Percentiles rank a stretch among this genome's conserved stretches.
Conservation (phyloP, 1,140 invertebrate species). For the Aethina tumida region DNA sequence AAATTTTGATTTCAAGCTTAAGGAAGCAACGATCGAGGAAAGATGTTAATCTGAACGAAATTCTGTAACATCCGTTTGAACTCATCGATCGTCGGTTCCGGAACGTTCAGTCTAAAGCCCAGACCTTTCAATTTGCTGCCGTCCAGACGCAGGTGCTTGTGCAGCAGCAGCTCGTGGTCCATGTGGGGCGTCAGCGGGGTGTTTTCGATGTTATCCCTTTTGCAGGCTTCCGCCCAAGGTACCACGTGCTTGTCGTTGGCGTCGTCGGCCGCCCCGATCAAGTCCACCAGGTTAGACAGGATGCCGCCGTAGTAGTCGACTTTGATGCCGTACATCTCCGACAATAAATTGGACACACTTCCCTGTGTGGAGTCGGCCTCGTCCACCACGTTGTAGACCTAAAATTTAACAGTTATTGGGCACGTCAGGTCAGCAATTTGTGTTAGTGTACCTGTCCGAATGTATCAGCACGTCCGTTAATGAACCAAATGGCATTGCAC, state of each 20-base stretch:
- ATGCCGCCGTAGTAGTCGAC: conserved; percentile 76
- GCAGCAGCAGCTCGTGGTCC: conserved; percentile 66
- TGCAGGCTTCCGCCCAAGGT: conserved; percentile 81
- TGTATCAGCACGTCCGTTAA: conserved; percentile 43
- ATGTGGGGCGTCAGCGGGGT: conserved; percentile 81
- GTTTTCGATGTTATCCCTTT: conserved; percentile 62
- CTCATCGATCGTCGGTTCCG: conserved; percentile 48
- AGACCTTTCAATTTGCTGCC: conserved; percentile 52
- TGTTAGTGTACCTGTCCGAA: conserved; percentile 27
- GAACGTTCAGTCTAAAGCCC: conserved; percentile 46
- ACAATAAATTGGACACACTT: conserved; percentile 62
- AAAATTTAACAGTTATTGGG: conserved; percentile 14
- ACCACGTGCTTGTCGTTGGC: conserved; percentile 86
- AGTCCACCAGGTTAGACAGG: conserved; percentile 65
- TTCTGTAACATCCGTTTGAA: conserved; percentile 59
- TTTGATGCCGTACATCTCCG: conserved; percentile 77
- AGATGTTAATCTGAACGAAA: conserved; percentile 60
- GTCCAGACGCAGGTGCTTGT: conserved; percentile 70
- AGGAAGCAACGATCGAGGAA: conserved; percentile 55
- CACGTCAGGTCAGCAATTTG: neutral
- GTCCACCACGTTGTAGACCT: conserved; percentile 78
- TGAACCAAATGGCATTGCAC: conserved; percentile 66
- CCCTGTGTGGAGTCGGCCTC: conserved; percentile 75
- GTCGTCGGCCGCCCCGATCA: conserved; percentile 71
- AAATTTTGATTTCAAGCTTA: too few species aligned